Base-by-base conservation (phyloP, 2,113 vertebrate genomes). In the Mesitornis unicolor region DNA sequence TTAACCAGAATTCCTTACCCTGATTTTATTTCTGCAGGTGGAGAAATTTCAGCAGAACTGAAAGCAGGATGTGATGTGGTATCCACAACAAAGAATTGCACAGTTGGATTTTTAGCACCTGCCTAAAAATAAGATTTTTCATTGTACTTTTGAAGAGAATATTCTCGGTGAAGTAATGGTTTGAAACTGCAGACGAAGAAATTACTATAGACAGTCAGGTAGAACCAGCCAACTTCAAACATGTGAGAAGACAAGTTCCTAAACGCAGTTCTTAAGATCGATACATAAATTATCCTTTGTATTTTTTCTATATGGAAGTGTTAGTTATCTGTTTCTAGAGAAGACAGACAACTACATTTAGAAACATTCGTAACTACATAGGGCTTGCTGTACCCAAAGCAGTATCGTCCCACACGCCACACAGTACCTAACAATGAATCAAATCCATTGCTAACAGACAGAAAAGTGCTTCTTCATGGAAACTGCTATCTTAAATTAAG, bases 61-160 rank as follows among this genome's bases (percentile, higher is more conserved):
- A 11, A 6, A 50, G 0, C 1, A 54, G 70, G 1, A 80, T 90
- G 70, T 2, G 20, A 35, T 53, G 24, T 57, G 26, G 45, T 97
- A 96, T 98, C 87, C 90, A 98, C 94, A 92, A 98, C 56, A 89
- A 98, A 98, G 36, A 98, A 64, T 18, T 4, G 95, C 80, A 98
- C 97, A 54, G 97, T 98, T 89, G 98, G 98, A 95, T 98, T 98
- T 93, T 19, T 75, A 88, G 98, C 84, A 97, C 98, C 98, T 87
- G 98, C 98, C 98, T 98, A 95, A 91, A 97, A 84, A 94, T 67
- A 97, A 79, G 48, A 26, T 38, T 22, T 80, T 85, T 86, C 54
- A 92, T 91, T 84, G 54, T 91, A 93, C 48, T 93, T 82, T 87
- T 78, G 53, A 91, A 84, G 67, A 67, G 29, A 87, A 77, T 65